These are phyloP conservation scores for Hydrochoerus hydrochaeris DNA, from an alignment of 2,113 vertebrate genomes.

Conservation along the genomic window DNA sequence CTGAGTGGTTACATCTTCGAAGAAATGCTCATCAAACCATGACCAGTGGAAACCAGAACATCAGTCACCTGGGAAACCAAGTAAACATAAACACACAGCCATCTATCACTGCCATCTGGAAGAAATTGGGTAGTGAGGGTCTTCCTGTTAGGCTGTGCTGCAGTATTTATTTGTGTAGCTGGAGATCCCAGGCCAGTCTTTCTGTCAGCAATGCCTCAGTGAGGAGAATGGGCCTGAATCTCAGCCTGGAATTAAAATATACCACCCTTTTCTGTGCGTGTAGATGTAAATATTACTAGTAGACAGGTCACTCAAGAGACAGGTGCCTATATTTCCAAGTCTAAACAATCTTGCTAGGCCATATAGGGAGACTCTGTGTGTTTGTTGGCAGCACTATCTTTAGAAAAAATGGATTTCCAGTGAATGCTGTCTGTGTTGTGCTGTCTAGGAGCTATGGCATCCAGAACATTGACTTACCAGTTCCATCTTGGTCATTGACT, in stretches of 20 bases:
- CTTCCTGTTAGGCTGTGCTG: constrained; percentile 89
- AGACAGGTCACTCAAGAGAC: constrained; percentile 53
- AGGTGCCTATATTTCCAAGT: constrained; percentile 58
- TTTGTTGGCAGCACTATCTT: neutral
- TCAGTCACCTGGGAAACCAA: constrained; percentile 90
- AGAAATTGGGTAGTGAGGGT: constrained; percentile 90
- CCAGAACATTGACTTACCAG: neutral
- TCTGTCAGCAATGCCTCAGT: constrained; percentile 85
- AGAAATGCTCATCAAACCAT: constrained; percentile 83
- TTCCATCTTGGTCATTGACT: neutral
- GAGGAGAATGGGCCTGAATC: constrained; percentile 82
- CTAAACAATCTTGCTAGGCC: constrained; percentile 59
- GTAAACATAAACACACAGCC: constrained; percentile 92
- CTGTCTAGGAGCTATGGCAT: neutral
- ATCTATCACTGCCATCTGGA: constrained; percentile 97
- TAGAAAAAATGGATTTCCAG: neutral
- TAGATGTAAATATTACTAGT: constrained; percentile 67
- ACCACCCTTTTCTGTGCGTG: constrained; percentile 43
- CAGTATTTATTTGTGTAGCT: constrained; percentile 95
- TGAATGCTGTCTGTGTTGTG: constrained; percentile 39
- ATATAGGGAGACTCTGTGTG: neutral
- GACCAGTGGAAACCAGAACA: constrained; percentile 85
- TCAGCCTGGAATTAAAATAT: constrained; percentile 83
- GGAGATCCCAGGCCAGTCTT: constrained; percentile 86
- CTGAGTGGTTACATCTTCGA: constrained; percentile 52